Percentiles rank a stretch among this genome's conserved stretches.
Evolutionary conservation across 2,888 invertebrate species (phyloP).

Genomic region (Drosophila demipolita): DNA sequence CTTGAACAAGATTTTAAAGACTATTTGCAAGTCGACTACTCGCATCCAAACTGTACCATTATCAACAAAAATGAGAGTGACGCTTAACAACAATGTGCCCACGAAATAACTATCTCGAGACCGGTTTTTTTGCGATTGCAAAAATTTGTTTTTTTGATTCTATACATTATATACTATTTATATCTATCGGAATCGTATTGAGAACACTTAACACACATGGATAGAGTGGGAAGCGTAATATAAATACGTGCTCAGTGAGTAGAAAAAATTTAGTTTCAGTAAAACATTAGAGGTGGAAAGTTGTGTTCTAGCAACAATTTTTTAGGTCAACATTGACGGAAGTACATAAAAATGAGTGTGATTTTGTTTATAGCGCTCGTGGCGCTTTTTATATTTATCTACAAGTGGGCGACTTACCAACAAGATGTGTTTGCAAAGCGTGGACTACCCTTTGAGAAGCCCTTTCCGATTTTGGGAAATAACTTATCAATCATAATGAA

Average conservation of each 20-base stretch:
- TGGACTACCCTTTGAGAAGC: conserved; percentile 68
- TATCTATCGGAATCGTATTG: conserved; percentile 12
- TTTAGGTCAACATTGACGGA: neutral
- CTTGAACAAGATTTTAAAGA: neutral
- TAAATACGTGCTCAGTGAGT: conserved; percentile 10
- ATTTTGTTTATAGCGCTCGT: conserved; percentile 35
- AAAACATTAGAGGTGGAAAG: neutral
- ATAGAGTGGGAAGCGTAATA: conserved; percentile 2
- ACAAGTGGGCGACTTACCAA: conserved; percentile 67
- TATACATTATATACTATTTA: neutral
- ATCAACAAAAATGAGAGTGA: neutral
- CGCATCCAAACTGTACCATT: neutral
- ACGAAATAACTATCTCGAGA: conserved; percentile 1
- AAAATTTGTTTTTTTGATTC: neutral
- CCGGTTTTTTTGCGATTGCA: neutral
- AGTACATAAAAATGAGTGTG: conserved; percentile 14
- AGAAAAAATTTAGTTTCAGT: conserved; percentile 8
- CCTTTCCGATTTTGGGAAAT: conserved; percentile 71
- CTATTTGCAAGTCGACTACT: neutral
- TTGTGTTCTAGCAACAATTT: neutral
- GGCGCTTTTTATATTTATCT: conserved; percentile 39
- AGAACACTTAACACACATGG: neutral
- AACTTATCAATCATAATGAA: conserved; percentile 18
- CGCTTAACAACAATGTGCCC: neutral
- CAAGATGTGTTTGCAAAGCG: conserved; percentile 63